A percentile compares a stretch with the other conserved stretches of the same genome.
These are phyloP conservation scores for Acanthosepion esculentum DNA, from an alignment of 2,888 invertebrate genomes.

Conservation along the genomic window DNA sequence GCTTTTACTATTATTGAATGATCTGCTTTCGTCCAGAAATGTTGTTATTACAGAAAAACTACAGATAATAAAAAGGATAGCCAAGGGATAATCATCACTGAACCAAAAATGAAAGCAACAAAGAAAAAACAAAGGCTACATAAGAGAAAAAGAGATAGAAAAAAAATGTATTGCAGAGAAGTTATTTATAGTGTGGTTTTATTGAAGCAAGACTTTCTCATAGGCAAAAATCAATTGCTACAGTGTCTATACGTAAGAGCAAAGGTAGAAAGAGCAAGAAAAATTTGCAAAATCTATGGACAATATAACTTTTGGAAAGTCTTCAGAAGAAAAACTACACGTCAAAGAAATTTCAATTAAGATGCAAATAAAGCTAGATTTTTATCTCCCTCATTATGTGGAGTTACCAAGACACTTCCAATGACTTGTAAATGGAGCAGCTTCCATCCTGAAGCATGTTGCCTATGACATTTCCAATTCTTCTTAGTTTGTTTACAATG, in stretches of 20 bases:
- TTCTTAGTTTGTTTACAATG: too few species aligned
- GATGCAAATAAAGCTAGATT: background rate
- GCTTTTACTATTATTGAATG: background rate
- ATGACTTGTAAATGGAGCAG: too few species aligned
- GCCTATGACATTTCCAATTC: too few species aligned
- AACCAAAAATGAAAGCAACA: background rate
- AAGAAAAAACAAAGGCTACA: too few species aligned
- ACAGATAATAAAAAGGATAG: background rate
- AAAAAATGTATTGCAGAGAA: background rate
- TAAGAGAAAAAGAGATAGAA: too few species aligned
- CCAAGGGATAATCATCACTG: background rate
- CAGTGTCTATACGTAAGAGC: background rate
- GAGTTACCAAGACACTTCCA: too few species aligned
- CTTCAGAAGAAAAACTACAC: background rate
- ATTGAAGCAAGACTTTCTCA: background rate
- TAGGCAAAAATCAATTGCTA: slow-evolving; percentile 6
- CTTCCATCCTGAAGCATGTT: too few species aligned
- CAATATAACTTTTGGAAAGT: background rate
- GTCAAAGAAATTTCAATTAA: background rate
- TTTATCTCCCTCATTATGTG: background rate
- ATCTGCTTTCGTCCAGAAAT: background rate
- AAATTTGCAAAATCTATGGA: too few species aligned
- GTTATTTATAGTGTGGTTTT: background rate
- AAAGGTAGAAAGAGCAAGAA: background rate
- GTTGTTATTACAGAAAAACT: slow-evolving; percentile 3